Conservation (phyloP, 2,888 invertebrate species). For the Drosophila heteroneura region DNA sequence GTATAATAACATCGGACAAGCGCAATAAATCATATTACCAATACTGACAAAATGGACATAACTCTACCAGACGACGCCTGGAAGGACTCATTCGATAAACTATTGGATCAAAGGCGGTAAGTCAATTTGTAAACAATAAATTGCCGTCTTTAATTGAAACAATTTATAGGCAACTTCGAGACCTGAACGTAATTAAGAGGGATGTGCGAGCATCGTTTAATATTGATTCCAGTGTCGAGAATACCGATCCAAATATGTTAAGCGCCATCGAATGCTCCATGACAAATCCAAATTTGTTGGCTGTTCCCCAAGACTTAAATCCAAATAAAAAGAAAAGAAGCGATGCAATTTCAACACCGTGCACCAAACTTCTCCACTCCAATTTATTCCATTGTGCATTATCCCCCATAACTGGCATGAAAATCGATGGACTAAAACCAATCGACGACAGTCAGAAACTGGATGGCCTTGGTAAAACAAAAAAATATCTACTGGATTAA, state of each 20-base stretch:
- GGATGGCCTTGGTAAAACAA: constrained; percentile 16
- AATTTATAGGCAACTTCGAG: constrained; percentile 68
- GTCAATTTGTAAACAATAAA: constrained; percentile 14
- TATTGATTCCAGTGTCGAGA: constrained; percentile 82
- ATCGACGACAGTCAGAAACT: background rate
- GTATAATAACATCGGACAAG: background rate
- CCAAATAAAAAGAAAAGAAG: constrained; percentile 4
- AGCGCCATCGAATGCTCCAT: constrained; percentile 9
- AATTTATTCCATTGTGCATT: constrained; percentile 78
- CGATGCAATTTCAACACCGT: constrained; percentile 76
- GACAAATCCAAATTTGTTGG: constrained; percentile 8
- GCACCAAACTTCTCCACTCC: constrained; percentile 23
- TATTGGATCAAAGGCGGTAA: constrained; percentile 77
- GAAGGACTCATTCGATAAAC: constrained; percentile 83
- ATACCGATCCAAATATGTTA: constrained; percentile 48
- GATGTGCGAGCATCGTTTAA: constrained; percentile 79
- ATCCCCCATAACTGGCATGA: constrained; percentile 77
- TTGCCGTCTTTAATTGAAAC: background rate
- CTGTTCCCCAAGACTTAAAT: background rate
- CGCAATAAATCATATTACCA: background rate
- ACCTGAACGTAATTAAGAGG: constrained; percentile 70
- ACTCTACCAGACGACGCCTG: constrained; percentile 78
- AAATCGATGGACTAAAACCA: constrained; percentile 33
- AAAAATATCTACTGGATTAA: constrained; percentile 15
- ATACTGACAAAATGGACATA: constrained; percentile 47